Base-by-base conservation (phyloP, 1,140 invertebrate species). In the Meloidogyne chitwoodi region DNA sequence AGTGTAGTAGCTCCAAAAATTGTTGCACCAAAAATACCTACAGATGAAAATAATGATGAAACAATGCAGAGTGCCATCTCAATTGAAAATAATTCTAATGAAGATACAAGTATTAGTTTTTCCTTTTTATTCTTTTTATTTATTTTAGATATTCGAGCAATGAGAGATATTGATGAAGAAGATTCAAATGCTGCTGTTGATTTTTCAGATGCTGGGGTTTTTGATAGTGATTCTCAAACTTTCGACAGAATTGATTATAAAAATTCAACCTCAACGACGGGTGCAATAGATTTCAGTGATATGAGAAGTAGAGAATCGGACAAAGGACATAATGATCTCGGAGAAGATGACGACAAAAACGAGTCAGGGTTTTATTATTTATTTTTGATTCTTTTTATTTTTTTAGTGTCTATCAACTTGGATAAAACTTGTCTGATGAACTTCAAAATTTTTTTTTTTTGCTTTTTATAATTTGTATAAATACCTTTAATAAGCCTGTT, bases 81-180 rank as follows among this genome's bases (percentile, higher is more conserved):
- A 12, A 66, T 31, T 24, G 76, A 64, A 38, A 82, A 82, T 27
- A 82, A 82, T 56, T 83, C 76, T 24, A 81, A 79, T 24, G 80
- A 83, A 38, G 76, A 71, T 12, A 75, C 76, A 10, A 81, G 80
- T 81, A 76, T 66, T 64, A 41, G 62, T 19, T 73, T 22, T 70
- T 12, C 24, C 22, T 70, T 64, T 41, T 31, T 16, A 72, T 12
- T 22, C 10, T 65, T 14, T 29, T 24, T 56, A 10, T 29, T 29
- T 26, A 29, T 66, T 75, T 38, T 44, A 65, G 73, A 72, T 16
- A 26, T 65, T 41, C 24, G 24, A 5, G 34, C 62, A 16, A 70
- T 74, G 72, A 22, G 26, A 1, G 67, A 56, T 56, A 56, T 56
- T n/a, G 48, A 76, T 62, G 81, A 81, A 31, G 80, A 81, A 34